phyloP scores from a whole-genome alignment of 2,113 vertebrate species.

The mouse (Mus musculus) region GRCm39 chr13:16373001-16373500 shows the following conservation, averaged over 20 bases:
- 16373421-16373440: neutral
- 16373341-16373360: neutral
- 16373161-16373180: neutral
- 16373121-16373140: neutral
- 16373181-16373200: neutral
- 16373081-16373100: neutral
- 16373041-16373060: neutral
- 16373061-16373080: neutral
- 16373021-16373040: neutral
- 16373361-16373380: neutral
- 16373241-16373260: neutral
- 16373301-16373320: neutral
- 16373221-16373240: neutral
- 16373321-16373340: neutral
- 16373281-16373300: neutral
- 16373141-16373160: neutral
- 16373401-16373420: accelerated
- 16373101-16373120: neutral
- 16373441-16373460: neutral
- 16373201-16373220: neutral
- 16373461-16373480: neutral
- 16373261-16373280: neutral
- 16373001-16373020: neutral
- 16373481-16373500: neutral
- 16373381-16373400: neutral